Evolutionary conservation across 2,113 vertebrate genomes (phyloP), one percentile per base, ranked within the genome.

Genomic region (Chaenogobius annularis): DNA sequence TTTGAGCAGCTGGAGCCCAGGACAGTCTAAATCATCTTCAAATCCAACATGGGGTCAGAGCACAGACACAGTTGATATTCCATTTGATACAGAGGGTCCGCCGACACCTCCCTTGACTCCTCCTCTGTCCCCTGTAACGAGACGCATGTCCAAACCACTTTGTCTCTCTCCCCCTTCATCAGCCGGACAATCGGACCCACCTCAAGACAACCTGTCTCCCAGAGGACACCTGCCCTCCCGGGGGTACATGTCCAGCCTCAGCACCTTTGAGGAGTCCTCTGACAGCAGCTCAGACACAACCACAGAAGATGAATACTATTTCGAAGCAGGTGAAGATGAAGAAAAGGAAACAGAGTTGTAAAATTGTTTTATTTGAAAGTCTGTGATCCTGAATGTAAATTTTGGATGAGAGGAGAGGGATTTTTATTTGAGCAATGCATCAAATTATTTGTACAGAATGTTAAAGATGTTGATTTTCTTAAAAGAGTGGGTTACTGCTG

Each of bases 281-380:
- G 90, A 90, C 81, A 86, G 79, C 72, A 92, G 92, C 85, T 95
- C 95, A 0, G 96, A 96, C 59, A 96, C 96, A 0, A 99, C 96
- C 20, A 98, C 96, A 0, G 97, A 98, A 66, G 96, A 98, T 40
- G 97, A 99, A 68, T 99, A 99, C 80, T 98, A 97, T 82, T 85
- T 98, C 48, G 93, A 95, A 77, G 66, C 71, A 35, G 86, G 74
- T 52, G 81, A 83, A 5, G 73, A 56, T 0, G 72, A 85, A 26
- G 91, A 89, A 11, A 89, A 88, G 90, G 95, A 93, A 75, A 93
- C 92, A 3, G 91, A 92, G 77, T 72, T 94, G 69, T 94, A 63
- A 94, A 58, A 52, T 66, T 5, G 52, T 9, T 58, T 19, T 59
- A 55, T 59, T 10, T 46, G 22, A 23, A 1, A n/a, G 40, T 73